Percentiles rank a stretch among this genome's conserved stretches.
These are phyloP conservation scores for Pachyseris speciosa DNA, from an alignment of 64 coral and sea anemone species.

Conservation along the genomic window DNA sequence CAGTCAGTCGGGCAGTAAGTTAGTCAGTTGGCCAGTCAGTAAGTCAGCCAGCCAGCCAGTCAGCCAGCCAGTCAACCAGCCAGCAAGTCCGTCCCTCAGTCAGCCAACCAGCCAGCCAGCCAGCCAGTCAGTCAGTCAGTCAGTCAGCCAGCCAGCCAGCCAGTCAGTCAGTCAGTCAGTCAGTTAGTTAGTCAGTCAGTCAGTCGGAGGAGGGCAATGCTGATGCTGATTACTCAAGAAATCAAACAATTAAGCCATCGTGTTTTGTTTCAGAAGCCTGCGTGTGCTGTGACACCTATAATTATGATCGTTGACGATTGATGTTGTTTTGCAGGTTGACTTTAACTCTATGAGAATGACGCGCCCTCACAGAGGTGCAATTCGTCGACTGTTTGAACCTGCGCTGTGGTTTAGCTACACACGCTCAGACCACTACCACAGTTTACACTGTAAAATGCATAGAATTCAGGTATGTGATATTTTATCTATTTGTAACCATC, in stretches of 20 bases:
- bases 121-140: background rate
- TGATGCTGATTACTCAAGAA: no score
- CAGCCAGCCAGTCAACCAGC: background rate
- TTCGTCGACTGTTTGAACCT: slow-evolving; percentile 91
- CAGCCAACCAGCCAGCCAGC: background rate
- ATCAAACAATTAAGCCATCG: no score
- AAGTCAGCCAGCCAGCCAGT: no score
- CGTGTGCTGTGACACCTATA: no score
- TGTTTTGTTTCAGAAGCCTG: no score
- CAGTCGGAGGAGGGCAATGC: no score
- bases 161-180: background rate
- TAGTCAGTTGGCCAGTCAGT: background rate
- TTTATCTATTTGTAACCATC: background rate
- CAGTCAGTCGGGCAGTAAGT: no score
- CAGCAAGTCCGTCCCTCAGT: background rate
- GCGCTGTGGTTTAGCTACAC: slow-evolving; percentile 89
- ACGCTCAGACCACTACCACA: slow-evolving; percentile 85
- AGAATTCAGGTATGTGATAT: slow-evolving; percentile 78
- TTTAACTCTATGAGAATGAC: slow-evolving; percentile 82
- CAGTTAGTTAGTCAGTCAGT: background rate
- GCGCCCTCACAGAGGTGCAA: slow-evolving; percentile 66
- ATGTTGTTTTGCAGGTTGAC: slow-evolving; percentile 75
- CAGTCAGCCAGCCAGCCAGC: background rate
- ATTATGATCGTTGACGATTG: background rate
- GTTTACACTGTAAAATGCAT: slow-evolving; percentile 87